Evolutionary conservation across 2,797 vertebrate species (phyloP).

Genomic region (Loriculus beryllinus): DNA sequence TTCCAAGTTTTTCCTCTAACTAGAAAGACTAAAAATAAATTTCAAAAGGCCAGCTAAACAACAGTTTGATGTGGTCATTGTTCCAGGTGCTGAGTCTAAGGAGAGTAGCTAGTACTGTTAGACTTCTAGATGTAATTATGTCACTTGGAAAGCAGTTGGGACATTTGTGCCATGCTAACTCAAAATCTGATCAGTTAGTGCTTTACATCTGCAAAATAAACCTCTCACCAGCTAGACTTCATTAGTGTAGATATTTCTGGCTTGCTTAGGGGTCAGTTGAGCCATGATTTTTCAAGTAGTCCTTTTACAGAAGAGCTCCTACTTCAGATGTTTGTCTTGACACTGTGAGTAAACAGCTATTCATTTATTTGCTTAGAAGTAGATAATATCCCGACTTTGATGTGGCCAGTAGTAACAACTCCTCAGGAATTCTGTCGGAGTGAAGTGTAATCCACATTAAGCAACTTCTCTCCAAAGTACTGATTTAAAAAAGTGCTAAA

Average conservation of each 20-base stretch:
- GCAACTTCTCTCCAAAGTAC: not conserved
- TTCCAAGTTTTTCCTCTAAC: not conserved
- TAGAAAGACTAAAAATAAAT: not conserved
- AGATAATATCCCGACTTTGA: constrained; percentile 24
- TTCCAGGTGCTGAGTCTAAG: not conserved
- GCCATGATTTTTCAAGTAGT: not conserved
- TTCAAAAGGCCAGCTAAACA: not conserved
- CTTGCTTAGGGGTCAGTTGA: not conserved
- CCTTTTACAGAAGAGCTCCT: not conserved
- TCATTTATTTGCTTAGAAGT: not conserved
- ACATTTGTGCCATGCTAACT: not conserved
- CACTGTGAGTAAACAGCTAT: not conserved
- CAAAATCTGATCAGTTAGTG: not conserved
- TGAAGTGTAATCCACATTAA: not conserved
- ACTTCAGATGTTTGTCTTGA: not conserved
- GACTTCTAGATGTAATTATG: not conserved
- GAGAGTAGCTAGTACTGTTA: not conserved
- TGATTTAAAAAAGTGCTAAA: not conserved
- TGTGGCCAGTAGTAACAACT: not conserved
- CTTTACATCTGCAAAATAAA: not conserved
- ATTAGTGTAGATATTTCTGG: not conserved
- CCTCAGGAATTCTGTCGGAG: constrained; percentile 15
- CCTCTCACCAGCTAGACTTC: not conserved
- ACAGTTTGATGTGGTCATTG: not conserved
- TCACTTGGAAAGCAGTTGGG: not conserved